Evolutionary conservation across 1,140 invertebrate species (phyloP), one percentile per base, ranked within the genome.

Genomic region (Calosoma granatense): DNA sequence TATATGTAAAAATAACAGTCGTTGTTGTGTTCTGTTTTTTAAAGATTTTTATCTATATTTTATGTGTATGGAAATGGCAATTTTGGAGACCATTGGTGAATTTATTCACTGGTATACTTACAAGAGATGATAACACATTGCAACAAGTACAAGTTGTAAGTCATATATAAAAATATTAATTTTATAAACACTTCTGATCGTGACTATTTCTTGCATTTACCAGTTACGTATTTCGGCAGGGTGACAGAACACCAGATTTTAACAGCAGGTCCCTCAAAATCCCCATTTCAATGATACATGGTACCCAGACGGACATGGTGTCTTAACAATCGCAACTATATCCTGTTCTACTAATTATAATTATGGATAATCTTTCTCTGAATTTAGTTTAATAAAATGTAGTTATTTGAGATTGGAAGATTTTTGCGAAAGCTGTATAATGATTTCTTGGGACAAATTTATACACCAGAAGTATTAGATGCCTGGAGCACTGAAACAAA

Each of bases 401-500:
- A n/a, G n/a, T n/a, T n/a, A n/a, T 87, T 79, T 65, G 72, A 80
- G 64, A 73, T 80, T 63, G 85, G 85, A 21, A 63, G 76, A 59
- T 83, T 74, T 64, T 63, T 88, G 23, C 72, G 83, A 60, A 64
- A 77, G 58, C 72, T 80, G 55, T 88, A 87, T 65, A 69, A 73
- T 47, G 60, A 71, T 54, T 84, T 84, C 66, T 66, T 87, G 53
- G 80, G 78, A 4, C 69, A 73, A n/a, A 64, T 67, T 21, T 87
- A 86, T 64, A 75, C 68, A 60, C 76, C 80, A 2, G 72, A 81
- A 11, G 53, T 63, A 19, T 60, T 69, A 20, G 22, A 55, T 17
- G 59, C 65, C n/a, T 56, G 51, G 17, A 65, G 62, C 17, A 70
- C 70, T 1, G 74, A 79, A 53, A 75, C 75, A 23, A 72, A 77